Evolutionary conservation across 2,888 invertebrate species (phyloP).

Genomic region (Thyatira batis): DNA sequence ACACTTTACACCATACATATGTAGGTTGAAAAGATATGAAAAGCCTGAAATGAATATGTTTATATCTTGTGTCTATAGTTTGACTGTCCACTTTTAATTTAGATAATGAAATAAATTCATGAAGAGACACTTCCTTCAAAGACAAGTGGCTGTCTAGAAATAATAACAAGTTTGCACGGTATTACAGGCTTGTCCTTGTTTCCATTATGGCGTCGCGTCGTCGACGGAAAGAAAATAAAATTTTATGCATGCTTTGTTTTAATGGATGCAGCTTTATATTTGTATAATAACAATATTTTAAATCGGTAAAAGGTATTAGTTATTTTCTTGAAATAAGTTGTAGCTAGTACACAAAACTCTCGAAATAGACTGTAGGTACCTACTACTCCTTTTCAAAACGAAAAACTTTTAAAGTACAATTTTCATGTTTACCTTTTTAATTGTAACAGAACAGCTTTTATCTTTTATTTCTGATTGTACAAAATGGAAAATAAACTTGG

Average conservation of each 20-base stretch:
- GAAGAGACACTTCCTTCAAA: neutral
- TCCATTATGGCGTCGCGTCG: neutral
- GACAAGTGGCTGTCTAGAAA: neutral
- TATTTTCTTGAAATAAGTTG: neutral
- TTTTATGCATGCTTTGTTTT: neutral
- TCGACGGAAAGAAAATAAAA: neutral
- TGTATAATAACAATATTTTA: neutral
- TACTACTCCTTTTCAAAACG: no score
- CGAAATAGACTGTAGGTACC: neutral
- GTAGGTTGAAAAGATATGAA: no score
- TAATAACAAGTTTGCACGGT: constrained; percentile 1
- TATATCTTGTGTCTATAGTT: neutral
- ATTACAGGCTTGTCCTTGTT: neutral
- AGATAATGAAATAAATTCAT: neutral
- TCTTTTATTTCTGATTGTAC: no score
- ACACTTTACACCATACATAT: no score
- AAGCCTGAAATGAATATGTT: no score
- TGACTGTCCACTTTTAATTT: neutral
- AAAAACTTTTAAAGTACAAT: neutral
- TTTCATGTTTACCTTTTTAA: neutral
- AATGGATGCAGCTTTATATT: neutral
- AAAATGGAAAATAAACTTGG: no score
- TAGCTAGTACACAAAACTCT: no score
- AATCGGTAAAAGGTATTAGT: neutral
- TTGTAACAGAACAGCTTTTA: neutral